These are phyloP conservation scores for Agriopis leucophaearia DNA, from an alignment of 2,888 invertebrate genomes.

Conservation along the genomic window DNA sequence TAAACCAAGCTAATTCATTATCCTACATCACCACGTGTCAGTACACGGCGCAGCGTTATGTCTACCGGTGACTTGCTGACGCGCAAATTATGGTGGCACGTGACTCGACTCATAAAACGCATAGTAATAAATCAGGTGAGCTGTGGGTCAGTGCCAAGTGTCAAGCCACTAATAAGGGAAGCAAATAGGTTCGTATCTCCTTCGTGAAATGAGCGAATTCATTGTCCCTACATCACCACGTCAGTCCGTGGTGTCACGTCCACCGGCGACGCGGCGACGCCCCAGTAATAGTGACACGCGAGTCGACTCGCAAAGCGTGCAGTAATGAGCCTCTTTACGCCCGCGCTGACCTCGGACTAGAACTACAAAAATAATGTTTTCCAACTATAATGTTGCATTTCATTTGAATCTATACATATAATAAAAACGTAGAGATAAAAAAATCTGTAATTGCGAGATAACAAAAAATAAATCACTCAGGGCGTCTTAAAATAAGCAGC, in stretches of 20 bases:
- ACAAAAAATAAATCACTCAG: no score
- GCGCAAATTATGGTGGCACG: conserved; percentile 39
- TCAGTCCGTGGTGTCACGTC: conserved; percentile 15
- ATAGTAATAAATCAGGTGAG: conserved; percentile 23
- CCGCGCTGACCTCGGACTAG: conserved; percentile 24
- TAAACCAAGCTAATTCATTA: not conserved
- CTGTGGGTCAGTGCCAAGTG: not conserved
- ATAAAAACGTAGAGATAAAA: no score
- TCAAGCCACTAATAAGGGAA: not conserved
- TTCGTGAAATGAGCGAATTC: not conserved
- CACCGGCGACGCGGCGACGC: conserved; percentile 38
- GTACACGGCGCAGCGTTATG: not conserved
- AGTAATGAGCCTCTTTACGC: conserved; percentile 40
- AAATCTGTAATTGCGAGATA: no score
- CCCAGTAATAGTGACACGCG: conserved; percentile 41
- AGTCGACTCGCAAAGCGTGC: conserved; percentile 33
- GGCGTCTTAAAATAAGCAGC: no score
- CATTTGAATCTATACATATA: no score
- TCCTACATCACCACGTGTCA: not conserved
- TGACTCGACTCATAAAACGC: conserved; percentile 33
- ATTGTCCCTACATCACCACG: not conserved
- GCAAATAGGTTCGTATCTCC: not conserved
- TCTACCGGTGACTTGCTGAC: conserved; percentile 37
- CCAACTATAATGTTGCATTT: not conserved
- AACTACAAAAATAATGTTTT: conserved; percentile 4